Conservation (phyloP, 2,888 invertebrate genomes). For the Mayetiola destructor region DNA sequence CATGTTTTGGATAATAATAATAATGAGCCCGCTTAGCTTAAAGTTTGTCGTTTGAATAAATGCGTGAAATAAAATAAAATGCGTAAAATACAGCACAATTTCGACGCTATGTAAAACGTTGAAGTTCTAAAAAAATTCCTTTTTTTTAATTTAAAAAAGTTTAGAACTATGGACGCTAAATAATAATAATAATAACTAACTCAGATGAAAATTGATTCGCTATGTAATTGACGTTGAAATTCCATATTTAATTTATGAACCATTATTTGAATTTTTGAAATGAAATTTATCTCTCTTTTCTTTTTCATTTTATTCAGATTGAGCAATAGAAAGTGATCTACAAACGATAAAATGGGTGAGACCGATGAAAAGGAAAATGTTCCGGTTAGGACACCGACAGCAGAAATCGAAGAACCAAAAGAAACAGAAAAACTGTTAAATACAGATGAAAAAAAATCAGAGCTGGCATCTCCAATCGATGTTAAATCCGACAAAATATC, state of each 20-base stretch:
- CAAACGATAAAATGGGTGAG: constrained; percentile 28
- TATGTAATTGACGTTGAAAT: background rate
- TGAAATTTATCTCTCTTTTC: too few species aligned
- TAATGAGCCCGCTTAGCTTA: too few species aligned
- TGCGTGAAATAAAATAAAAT: too few species aligned
- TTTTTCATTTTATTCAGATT: too few species aligned
- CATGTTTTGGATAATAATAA: too few species aligned
- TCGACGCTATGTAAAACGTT: too few species aligned
- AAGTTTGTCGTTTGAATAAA: too few species aligned
- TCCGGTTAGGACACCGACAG: constrained; percentile 25
- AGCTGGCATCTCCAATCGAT: constrained; percentile 15
- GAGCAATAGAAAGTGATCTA: background rate
- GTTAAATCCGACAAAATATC: background rate
- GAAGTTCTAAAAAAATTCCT: too few species aligned
- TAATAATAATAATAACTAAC: background rate
- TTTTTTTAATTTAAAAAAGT: too few species aligned
- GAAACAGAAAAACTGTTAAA: constrained; percentile 35
- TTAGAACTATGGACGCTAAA: background rate
- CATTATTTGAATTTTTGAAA: background rate
- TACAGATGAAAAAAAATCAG: constrained; percentile 24
- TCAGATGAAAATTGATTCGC: background rate
- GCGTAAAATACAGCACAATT: too few species aligned
- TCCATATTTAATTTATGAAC: too few species aligned
- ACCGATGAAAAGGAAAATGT: constrained; percentile 34
- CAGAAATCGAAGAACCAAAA: constrained; percentile 31